phyloP scores from a whole-genome alignment of 2,797 vertebrate genomes.

The Lepus townsendii region DNA sequence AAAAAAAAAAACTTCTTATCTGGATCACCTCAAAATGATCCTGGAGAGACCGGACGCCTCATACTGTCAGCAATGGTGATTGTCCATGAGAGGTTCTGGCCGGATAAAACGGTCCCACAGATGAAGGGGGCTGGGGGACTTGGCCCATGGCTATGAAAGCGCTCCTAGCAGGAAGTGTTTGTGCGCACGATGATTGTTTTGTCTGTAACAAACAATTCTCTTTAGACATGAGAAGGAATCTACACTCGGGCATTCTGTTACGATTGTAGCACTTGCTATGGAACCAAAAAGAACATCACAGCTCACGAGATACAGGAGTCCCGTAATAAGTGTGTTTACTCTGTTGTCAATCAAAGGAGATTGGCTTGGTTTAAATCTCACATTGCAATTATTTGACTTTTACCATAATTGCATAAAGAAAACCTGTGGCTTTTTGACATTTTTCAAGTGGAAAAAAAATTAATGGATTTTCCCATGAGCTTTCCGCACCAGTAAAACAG shows the following conservation, averaged over 20 bases:
- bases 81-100: background rate
- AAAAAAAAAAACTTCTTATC: background rate
- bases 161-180: accelerated
- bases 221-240: background rate
- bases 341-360: slow-evolving; percentile 46
- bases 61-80: background rate
- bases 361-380: background rate
- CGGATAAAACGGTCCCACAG: background rate
- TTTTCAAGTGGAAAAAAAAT: background rate
- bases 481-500: background rate
- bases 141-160: background rate
- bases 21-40: background rate
- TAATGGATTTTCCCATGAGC: background rate
- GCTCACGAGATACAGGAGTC: background rate
- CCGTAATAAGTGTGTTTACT: slow-evolving; percentile 58
- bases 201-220: background rate
- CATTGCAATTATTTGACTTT: background rate
- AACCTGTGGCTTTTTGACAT: background rate
- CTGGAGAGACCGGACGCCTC: background rate
- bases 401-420: background rate
- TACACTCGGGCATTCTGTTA: background rate
- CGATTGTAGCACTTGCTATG: background rate
- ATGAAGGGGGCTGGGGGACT: background rate
- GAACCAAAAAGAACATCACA: background rate
- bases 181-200: background rate